phyloP scores from a whole-genome alignment of 2,113 vertebrate genomes.

The Australoheros scitulus region DNA sequence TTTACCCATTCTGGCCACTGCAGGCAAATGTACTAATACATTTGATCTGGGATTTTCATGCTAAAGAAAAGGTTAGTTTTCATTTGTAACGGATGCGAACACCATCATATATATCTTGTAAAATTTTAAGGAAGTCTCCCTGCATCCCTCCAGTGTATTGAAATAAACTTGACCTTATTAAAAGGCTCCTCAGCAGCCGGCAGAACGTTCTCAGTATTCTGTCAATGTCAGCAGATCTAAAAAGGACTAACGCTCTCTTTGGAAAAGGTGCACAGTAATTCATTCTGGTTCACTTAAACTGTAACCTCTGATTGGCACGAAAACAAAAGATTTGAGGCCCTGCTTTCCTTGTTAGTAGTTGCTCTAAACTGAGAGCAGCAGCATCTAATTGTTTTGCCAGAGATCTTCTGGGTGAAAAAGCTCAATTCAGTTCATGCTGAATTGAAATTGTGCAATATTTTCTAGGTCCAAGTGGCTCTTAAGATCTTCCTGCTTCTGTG shows the following conservation, averaged over 20 bases:
- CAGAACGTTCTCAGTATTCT: slow-evolving; percentile 53
- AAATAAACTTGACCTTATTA: slow-evolving; percentile 44
- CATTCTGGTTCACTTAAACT: neutral
- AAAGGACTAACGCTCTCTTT: slow-evolving; percentile 14
- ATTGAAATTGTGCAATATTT: slow-evolving; percentile 21
- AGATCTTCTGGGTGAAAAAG: slow-evolving; percentile 10
- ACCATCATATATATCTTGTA: neutral
- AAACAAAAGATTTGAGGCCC: neutral
- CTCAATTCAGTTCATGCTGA: slow-evolving; percentile 7
- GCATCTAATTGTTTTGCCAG: slow-evolving; percentile 14
- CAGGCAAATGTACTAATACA: neutral
- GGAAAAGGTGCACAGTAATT: neutral
- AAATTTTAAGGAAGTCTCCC: neutral
- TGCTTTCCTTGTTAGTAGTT: neutral
- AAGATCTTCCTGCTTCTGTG: slow-evolving; percentile 20
- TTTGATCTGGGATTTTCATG: neutral
- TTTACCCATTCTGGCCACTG: neutral
- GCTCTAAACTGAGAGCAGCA: neutral
- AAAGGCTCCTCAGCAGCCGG: slow-evolving; percentile 21
- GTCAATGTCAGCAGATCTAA: slow-evolving; percentile 53
- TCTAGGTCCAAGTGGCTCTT: slow-evolving; percentile 15
- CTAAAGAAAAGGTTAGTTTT: neutral
- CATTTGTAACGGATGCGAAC: neutral
- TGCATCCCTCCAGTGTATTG: slow-evolving; percentile 6
- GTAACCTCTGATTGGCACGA: slow-evolving; percentile 11